Percentiles rank a stretch among this genome's conserved stretches.
Evolutionary conservation across 2,113 vertebrate species (phyloP).

Genomic region (Peromyscus maniculatus): DNA sequence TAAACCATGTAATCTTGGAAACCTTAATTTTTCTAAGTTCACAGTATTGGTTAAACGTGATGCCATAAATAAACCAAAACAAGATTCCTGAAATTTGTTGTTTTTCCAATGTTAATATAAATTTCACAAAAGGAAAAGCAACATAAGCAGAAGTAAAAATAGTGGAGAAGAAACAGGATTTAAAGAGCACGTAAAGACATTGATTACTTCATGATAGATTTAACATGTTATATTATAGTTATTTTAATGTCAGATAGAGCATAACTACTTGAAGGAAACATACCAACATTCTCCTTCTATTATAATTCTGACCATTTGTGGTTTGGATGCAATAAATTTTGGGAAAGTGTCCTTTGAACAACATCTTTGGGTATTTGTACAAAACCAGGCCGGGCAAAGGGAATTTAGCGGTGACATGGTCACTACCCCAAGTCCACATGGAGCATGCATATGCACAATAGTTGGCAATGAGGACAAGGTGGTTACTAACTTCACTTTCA

Average conservation of each 20-base stretch:
- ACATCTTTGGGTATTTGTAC: background rate
- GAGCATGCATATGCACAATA: background rate
- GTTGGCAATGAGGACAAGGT: background rate
- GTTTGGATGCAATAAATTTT: background rate
- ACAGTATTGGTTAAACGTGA: background rate
- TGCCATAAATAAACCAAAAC: background rate
- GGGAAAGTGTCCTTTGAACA: background rate
- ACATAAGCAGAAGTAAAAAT: conserved; percentile 12
- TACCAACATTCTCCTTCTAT: background rate
- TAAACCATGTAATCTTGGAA: background rate
- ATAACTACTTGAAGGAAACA: background rate
- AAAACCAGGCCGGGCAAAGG: background rate
- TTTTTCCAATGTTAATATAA: background rate
- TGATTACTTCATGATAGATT: background rate
- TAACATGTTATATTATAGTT: background rate
- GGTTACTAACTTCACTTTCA: no score
- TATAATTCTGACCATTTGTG: background rate
- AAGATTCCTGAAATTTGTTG: background rate
- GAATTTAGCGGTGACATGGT: background rate
- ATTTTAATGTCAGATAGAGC: background rate
- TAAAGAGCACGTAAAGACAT: background rate
- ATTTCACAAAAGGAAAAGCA: background rate
- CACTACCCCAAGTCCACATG: background rate
- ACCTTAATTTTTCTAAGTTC: background rate
- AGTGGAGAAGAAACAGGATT: background rate